Percentiles rank a stretch among this genome's conserved stretches.
phyloP scores from a whole-genome alignment of 35 echinoderm and acorn worm genomes.

The Heliocidaris erythrogramma region DNA sequence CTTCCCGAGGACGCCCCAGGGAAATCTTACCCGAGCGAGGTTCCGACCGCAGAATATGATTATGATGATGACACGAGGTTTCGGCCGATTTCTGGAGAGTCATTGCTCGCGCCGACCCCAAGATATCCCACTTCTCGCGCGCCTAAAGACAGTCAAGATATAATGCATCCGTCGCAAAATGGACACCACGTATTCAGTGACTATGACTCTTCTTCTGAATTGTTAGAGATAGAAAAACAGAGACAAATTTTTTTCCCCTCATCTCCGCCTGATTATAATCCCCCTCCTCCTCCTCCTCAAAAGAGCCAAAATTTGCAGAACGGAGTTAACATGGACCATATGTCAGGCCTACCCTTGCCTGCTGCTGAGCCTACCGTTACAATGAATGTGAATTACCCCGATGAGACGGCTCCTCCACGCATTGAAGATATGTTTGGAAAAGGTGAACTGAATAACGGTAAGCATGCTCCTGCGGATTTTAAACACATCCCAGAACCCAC shows the following conservation, averaged over 20 bases:
- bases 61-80: conserved; percentile 20
- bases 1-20: not conserved
- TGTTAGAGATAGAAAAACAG: conserved; percentile 38
- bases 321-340: not conserved
- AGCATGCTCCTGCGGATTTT: not conserved
- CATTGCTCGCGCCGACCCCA: not conserved
- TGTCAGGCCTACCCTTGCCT: not conserved
- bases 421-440: not conserved
- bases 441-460: not conserved
- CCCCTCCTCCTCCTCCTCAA: not conserved
- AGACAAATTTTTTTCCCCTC: not conserved
- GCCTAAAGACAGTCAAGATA: not conserved
- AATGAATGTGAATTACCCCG: not conserved
- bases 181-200: conserved; percentile 30
- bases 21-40: not conserved
- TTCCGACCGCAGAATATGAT: conserved; percentile 24
- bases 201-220: conserved; percentile 15
- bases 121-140: not conserved
- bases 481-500: not conserved
- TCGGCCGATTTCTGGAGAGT: conserved; percentile 18
- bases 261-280: not conserved
- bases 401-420: not conserved
- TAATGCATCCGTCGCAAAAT: not conserved
- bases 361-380: not conserved
- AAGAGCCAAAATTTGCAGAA: not conserved